Percentiles rank a stretch among this genome's conserved stretches.
Evolutionary conservation across 35 echinoderm and acorn worm species (phyloP).

Genomic region (Heliocidaris erythrogramma): DNA sequence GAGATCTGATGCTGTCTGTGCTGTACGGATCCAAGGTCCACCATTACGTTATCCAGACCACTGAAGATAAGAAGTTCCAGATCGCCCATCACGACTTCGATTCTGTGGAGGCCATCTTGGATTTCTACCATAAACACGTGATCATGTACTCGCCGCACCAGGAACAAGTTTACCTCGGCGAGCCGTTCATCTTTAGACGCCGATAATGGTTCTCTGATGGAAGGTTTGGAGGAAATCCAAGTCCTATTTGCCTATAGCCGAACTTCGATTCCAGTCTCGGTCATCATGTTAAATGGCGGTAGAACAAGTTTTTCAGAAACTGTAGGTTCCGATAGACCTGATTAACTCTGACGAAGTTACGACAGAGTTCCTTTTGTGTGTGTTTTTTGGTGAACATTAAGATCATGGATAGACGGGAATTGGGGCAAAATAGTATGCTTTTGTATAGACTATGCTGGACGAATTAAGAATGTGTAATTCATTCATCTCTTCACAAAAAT

Average conservation of each 20-base stretch:
- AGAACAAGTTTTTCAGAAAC: too few relatives aligned
- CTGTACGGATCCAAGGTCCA: slow-evolving; percentile 87
- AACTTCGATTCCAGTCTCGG: neutral
- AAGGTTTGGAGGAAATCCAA: neutral
- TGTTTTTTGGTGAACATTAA: too few relatives aligned
- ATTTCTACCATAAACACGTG: slow-evolving; percentile 91
- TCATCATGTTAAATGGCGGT: too few relatives aligned
- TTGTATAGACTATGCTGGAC: too few relatives aligned
- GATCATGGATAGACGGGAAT: too few relatives aligned
- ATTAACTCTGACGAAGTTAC: too few relatives aligned
- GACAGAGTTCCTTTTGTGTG: too few relatives aligned
- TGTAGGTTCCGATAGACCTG: too few relatives aligned
- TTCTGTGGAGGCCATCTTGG: slow-evolving; percentile 85
- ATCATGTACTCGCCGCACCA: slow-evolving; percentile 92
- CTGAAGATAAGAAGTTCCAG: slow-evolving; percentile 68
- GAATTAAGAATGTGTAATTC: too few relatives aligned
- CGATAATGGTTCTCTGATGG: neutral
- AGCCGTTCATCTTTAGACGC: slow-evolving; percentile 74
- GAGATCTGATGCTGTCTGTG: slow-evolving; percentile 91
- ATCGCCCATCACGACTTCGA: slow-evolving; percentile 89
- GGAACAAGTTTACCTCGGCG: slow-evolving; percentile 82
- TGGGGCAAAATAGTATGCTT: too few relatives aligned
- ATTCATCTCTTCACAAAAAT: too few relatives aligned
- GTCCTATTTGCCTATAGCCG: neutral
- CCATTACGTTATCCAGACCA: slow-evolving; percentile 90